Evolutionary conservation across 2,888 invertebrate species (phyloP), one percentile per base, ranked within the genome.

Genomic region (Phortica magna): DNA sequence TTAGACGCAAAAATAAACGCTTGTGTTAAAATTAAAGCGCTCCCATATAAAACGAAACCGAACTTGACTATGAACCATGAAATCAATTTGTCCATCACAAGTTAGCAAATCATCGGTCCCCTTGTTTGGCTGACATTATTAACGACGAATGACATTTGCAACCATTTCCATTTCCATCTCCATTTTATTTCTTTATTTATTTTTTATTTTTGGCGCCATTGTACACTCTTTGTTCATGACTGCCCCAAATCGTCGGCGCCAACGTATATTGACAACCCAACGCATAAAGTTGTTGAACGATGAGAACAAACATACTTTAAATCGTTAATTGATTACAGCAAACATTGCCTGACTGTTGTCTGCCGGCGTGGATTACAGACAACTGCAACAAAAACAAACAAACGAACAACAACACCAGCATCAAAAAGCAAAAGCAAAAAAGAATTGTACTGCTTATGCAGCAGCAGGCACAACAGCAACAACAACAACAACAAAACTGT

Each of bases 251-350:
- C 14, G 48, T 22, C 22, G 53, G 19, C 70, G 31, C 48, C 31
- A 70, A 19, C 17, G 19, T 48, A 17, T n/a, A 70, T 70, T n/a
- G 14, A 17, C 10, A 43, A 9, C 17, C 48, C 53, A 70, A n/a
- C 48, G 48, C 48, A 17, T 43, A 48, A 48, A 48, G 9, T 48
- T 6, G 48, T 48, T 14, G 48, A 2, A 48, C 48, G 65, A 65
- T 53, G 14, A 14, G 14, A 1, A 14, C 48, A 48, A 48, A 48
- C 14, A 48, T 14, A 87, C 84, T 88, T 88, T 87, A 88, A 86
- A 86, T 87, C 88, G 86, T 88, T 86, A 86, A 86, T 86, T 86
- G 88, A 86, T 86, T 86, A 88, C 86, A 79, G 86, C 80, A 86
- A 85, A 88, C 85, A 87, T 87, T 88, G 87, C 14, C 41, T 17